Base-by-base conservation (phyloP, 2,888 invertebrate genomes). In the Sarcophaga caerulescens region DNA sequence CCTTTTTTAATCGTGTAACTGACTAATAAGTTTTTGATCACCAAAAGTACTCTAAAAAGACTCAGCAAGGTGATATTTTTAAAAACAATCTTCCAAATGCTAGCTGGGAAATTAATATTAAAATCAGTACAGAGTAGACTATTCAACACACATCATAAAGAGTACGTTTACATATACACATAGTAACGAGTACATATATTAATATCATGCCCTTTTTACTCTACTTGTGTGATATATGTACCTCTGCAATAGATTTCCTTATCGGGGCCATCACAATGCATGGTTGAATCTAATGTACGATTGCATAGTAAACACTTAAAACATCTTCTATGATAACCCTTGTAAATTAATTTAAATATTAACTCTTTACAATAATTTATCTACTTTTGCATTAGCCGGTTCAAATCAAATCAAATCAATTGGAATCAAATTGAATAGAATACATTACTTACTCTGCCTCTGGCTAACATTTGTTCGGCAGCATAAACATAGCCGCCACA, bases 251-350 rank as follows among this genome's bases (percentile, higher is more conserved):
- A 98, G 92, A 98, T 96, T 91, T 97, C 96, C 94, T 95, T 96
- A 94, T 98, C 97, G 92, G 98, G 97, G 92, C 98, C 98, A 94
- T 98, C 98, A 94, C 97, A 97, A 94, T 97, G 97, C 94, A 96
- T 96, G 93, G 96, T 96, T 89, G 97, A 97, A 94, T 97, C 97
- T 94, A 97, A 95, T 92, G 96, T 96, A 94, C 96, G 95, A 94
- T 96, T 95, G 94, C 97, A 97, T 94, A 95, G 95, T 94, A 96
- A 94, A 95, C 97, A 97, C 94, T 96, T 97, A 95, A 97, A 98
- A 95, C 97, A 97, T 94, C 96, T 94, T 94, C 95, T 96, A 95
- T 97, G 97, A 96, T 97, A 97, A 91, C 96, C 96, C 97, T 97
- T 70, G 8, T 76, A 44, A 78, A 52, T 52, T 52, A 52, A 14